Evolutionary conservation across 2,797 vertebrate species (phyloP).

Genomic region (Chelmon rostratus): DNA sequence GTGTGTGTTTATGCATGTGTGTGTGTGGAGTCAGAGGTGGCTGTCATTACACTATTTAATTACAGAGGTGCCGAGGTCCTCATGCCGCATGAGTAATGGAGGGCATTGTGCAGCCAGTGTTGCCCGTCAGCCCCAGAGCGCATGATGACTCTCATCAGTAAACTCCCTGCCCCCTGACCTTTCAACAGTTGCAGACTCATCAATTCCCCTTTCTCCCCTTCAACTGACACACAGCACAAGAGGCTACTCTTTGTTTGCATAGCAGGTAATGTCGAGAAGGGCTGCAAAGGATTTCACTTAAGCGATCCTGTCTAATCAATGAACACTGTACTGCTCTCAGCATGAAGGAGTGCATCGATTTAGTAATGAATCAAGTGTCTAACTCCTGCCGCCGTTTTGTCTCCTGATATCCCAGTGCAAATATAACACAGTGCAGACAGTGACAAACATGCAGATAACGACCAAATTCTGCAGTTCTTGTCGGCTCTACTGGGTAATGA

Average conservation of each 20-base stretch:
- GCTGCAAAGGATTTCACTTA: conserved; percentile 45
- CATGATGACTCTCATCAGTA: conserved; percentile 61
- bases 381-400: neutral
- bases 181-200: conserved; percentile 52
- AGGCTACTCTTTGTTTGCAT: conserved; percentile 19
- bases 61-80: conserved; percentile 57
- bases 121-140: conserved; percentile 37
- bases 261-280: conserved; percentile 12
- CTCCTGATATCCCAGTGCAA: too few species aligned
- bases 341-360: conserved; percentile 22
- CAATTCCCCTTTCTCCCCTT: conserved; percentile 18
- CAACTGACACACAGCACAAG: conserved; percentile 11
- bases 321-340: conserved; percentile 24
- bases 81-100: conserved; percentile 59
- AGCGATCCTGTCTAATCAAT: conserved; percentile 31
- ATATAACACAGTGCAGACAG: neutral
- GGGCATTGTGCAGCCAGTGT: conserved; percentile 25
- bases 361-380: conserved; percentile 26
- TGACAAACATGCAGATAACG: neutral
- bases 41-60: conserved; percentile 57
- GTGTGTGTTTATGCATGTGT: neutral
- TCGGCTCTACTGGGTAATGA: neutral
- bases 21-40: conserved; percentile 17
- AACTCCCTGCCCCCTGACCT: conserved; percentile 63
- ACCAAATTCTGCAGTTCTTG: neutral